Evolutionary conservation across 2,113 vertebrate genomes (phyloP).

Genomic region (Solea senegalensis): DNA sequence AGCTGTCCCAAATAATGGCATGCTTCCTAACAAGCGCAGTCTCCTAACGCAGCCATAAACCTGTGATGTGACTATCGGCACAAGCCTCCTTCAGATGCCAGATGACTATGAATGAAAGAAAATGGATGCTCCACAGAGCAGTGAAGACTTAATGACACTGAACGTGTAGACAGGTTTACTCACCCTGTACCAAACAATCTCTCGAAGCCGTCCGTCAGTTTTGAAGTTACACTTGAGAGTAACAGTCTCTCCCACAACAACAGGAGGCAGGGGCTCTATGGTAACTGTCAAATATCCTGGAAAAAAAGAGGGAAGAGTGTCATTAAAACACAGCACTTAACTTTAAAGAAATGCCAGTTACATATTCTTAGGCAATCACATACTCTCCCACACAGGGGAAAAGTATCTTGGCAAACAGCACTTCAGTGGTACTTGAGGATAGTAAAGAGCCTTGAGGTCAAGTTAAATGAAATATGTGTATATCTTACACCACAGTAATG

Average conservation of each 20-base stretch:
- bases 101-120: conserved; percentile 7
- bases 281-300: conserved; percentile 96
- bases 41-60: conserved; percentile 20
- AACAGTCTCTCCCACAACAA: conserved; percentile 96
- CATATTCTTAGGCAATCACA: too few relatives aligned
- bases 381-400: not conserved
- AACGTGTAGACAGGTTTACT: conserved; percentile 64
- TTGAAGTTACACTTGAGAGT: conserved; percentile 99
- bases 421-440: not conserved
- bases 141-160: conserved; percentile 16
- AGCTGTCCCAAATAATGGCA: conserved; percentile 55
- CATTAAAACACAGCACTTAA: conserved; percentile 2
- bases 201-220: conserved; percentile 95
- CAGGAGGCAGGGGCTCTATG: conserved; percentile 95
- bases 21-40: conserved; percentile 32
- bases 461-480: too few relatives aligned
- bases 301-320: not conserved
- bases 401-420: conserved; percentile 6
- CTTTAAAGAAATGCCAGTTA: too few relatives aligned
- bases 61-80: conserved; percentile 25
- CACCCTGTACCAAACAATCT: conserved; percentile 99
- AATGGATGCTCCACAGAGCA: not conserved
- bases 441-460: not conserved
- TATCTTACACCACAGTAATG: too few relatives aligned
- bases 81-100: conserved; percentile 4